Evolutionary conservation across 2,888 invertebrate genomes (phyloP).

Genomic region (Nesidiocoris tenuis): DNA sequence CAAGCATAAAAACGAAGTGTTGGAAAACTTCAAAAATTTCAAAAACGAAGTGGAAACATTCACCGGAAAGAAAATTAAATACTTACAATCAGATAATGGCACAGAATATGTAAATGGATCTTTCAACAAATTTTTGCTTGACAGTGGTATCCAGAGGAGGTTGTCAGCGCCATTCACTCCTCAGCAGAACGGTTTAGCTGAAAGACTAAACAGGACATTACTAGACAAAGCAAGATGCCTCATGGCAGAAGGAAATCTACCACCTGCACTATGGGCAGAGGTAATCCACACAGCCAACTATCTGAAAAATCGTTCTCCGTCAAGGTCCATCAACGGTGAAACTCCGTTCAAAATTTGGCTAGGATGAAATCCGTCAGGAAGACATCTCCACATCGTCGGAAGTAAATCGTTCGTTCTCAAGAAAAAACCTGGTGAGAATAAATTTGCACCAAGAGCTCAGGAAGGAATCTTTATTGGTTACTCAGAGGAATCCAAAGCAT

Average conservation of each 20-base stretch:
- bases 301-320: constrained; percentile 51
- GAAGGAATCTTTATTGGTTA: background rate
- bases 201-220: constrained; percentile 52
- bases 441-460: background rate
- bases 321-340: background rate
- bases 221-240: constrained; percentile 52
- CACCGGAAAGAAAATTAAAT: background rate
- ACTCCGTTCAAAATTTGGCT: background rate
- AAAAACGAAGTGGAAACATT: background rate
- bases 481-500: background rate
- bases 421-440: background rate
- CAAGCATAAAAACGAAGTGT: background rate
- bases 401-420: background rate
- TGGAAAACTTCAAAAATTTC: background rate
- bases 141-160: constrained; percentile 50
- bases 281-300: constrained; percentile 53
- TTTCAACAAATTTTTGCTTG: constrained; percentile 49
- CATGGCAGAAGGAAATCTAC: constrained; percentile 50
- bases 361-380: background rate
- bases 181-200: constrained; percentile 53
- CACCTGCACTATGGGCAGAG: constrained; percentile 48
- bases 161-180: constrained; percentile 51
- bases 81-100: background rate
- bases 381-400: background rate
- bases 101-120: background rate